These are phyloP conservation scores for Drosophila mauritiana DNA, from an alignment of 1,140 invertebrate species.

Conservation along the genomic window DNA sequence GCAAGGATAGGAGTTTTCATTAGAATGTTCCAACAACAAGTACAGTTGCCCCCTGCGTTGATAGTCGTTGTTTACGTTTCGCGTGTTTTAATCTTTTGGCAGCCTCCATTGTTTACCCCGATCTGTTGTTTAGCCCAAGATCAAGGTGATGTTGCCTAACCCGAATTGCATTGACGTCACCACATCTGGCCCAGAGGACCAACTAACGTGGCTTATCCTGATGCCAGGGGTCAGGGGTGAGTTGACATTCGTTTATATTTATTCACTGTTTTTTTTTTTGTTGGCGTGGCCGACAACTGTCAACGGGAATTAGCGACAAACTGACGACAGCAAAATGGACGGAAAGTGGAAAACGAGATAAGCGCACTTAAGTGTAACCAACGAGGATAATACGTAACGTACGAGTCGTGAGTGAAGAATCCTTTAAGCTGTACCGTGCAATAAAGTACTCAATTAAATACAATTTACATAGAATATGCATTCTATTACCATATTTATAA, in stretches of 20 bases:
- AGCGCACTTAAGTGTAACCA: constrained; percentile 28
- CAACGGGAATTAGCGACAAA: constrained; percentile 24
- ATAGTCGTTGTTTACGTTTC: constrained; percentile 12
- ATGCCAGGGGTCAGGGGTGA: constrained; percentile 15
- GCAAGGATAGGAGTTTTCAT: too few species aligned
- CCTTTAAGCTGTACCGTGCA: neutral
- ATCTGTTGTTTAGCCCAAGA: constrained; percentile 34
- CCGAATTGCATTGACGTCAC: constrained; percentile 21
- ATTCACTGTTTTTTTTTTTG: neutral
- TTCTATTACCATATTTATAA: too few species aligned
- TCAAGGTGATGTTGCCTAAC: constrained; percentile 30
- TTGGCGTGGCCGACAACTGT: neutral
- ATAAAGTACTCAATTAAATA: neutral
- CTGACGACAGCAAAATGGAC: constrained; percentile 15
- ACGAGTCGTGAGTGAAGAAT: neutral
- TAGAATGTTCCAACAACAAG: neutral
- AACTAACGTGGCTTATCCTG: neutral
- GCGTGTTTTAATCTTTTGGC: constrained; percentile 27
- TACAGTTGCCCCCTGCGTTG: constrained; percentile 1
- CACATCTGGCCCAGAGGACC: neutral
- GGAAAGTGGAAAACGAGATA: constrained; percentile 29
- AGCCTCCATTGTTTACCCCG: constrained; percentile 26
- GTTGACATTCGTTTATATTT: neutral
- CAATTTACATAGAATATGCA: too few species aligned
- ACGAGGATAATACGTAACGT: constrained; percentile 8